Conservation (phyloP, 2,888 invertebrate species). For the Coleophora flavipennella region DNA sequence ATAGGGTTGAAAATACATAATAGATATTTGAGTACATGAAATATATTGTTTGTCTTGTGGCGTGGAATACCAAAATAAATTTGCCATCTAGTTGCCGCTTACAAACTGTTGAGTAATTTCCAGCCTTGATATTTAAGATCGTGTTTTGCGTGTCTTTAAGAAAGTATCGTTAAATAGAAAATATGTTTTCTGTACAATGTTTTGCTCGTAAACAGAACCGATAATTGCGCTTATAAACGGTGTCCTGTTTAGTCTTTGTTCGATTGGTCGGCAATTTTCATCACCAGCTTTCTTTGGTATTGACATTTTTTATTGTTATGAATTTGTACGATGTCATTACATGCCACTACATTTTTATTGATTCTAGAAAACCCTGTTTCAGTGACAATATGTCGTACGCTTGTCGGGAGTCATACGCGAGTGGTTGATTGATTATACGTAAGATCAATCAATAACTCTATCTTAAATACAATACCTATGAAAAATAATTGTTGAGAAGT, state of each 20-base stretch:
- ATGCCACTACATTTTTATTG: conserved; percentile 4
- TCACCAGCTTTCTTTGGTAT: conserved; percentile 35
- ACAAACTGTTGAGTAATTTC: too few relatives aligned
- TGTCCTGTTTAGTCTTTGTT: conserved; percentile 60
- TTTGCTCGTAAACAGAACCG: conserved; percentile 55
- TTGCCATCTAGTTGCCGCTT: too few relatives aligned
- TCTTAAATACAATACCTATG: too few relatives aligned
- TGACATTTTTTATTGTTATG: conserved; percentile 65
- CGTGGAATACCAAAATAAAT: too few relatives aligned
- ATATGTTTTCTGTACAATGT: conserved; percentile 33
- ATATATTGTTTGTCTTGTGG: too few relatives aligned
- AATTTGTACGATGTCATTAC: conserved; percentile 45
- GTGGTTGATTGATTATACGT: too few relatives aligned
- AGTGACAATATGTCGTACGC: too few relatives aligned
- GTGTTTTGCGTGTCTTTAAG: neutral
- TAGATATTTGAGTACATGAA: too few relatives aligned
- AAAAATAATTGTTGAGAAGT: too few relatives aligned
- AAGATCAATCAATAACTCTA: too few relatives aligned
- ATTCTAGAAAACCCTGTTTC: neutral
- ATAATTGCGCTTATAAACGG: conserved; percentile 55
- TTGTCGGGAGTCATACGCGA: too few relatives aligned
- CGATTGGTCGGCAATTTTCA: conserved; percentile 45
- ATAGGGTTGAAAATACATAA: too few relatives aligned
- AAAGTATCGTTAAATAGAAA: neutral
- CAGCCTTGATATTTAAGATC: conserved; percentile 10